These are phyloP conservation scores for Xyrauchen texanus DNA, from an alignment of 2,113 vertebrate genomes.

Conservation along the genomic window DNA sequence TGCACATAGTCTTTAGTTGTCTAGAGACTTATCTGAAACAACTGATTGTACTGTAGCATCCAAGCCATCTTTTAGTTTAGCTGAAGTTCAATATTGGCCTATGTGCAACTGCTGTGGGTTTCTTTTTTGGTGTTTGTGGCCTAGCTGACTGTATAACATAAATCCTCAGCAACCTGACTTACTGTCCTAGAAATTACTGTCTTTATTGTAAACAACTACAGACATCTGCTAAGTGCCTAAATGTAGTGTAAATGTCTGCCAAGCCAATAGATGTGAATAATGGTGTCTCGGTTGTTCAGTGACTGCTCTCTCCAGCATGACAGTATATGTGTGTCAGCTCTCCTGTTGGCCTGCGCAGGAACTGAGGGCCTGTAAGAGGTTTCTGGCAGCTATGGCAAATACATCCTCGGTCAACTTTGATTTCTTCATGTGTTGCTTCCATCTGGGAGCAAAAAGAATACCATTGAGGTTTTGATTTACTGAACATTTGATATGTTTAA, in stretches of 20 bases:
- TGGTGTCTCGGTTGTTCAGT: not conserved
- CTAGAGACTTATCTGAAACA: too few species aligned
- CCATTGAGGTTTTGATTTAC: not conserved
- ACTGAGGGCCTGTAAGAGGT: constrained; percentile 59
- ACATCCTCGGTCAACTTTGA: constrained; percentile 58
- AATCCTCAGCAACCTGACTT: not conserved
- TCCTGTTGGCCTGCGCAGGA: constrained; percentile 55
- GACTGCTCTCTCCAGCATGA: not conserved
- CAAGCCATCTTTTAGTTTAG: too few species aligned
- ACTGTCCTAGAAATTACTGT: not conserved
- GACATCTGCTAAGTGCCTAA: not conserved
- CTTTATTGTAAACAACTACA: constrained; percentile 3
- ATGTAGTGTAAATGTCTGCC: not conserved
- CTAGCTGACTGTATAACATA: too few species aligned
- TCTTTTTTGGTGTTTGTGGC: too few species aligned
- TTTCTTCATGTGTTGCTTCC: constrained; percentile 57
- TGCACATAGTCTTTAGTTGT: too few species aligned
- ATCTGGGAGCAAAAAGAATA: constrained; percentile 53
- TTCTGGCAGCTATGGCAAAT: constrained; percentile 61
- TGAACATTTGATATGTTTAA: not conserved
- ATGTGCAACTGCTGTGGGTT: too few species aligned
- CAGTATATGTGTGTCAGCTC: constrained; percentile 67
- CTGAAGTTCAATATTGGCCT: too few species aligned
- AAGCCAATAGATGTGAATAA: too few species aligned
- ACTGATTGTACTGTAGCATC: too few species aligned